Evolutionary conservation across 2,888 invertebrate species (phyloP).

Genomic region (Amiota mariae): DNA sequence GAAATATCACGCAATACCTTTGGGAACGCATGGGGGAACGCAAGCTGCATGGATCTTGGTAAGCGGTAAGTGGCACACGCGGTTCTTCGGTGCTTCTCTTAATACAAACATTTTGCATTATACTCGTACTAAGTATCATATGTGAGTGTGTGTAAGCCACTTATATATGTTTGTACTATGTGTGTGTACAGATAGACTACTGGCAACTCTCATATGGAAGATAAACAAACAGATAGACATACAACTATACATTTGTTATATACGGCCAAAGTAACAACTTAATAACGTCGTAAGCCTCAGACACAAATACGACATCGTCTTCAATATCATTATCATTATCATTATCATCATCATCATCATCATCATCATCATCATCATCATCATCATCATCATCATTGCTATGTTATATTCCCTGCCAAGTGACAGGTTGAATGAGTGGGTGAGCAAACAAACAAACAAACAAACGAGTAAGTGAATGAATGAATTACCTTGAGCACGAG

Average conservation of each 20-base stretch:
- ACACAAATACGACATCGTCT: constrained; percentile 58
- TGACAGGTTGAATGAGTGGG: neutral
- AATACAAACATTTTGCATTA: no score
- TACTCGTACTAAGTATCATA: no score
- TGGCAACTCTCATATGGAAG: neutral
- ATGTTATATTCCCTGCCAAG: no score
- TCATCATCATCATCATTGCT: no score
- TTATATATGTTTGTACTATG: constrained; percentile 12
- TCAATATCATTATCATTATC: no score
- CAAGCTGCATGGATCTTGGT: neutral
- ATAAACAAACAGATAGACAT: neutral
- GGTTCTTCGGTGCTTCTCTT: no score
- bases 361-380: no score
- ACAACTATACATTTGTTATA: neutral
- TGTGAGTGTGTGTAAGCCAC: neutral
- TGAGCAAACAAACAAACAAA: no score
- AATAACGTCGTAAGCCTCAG: constrained; percentile 67
- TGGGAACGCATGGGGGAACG: constrained; percentile 44
- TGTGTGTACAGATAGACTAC: constrained; percentile 6
- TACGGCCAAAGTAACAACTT: constrained; percentile 64
- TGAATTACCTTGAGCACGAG: no score
- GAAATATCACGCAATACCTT: constrained; percentile 68
- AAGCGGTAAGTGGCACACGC: neutral
- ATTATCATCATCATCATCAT: no score
- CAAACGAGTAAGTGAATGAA: no score